A percentile compares a stretch with the other conserved stretches of the same genome.
These are phyloP conservation scores for Otolemur garnettii DNA, from an alignment of 2,113 vertebrate genomes.

Conservation along the genomic window DNA sequence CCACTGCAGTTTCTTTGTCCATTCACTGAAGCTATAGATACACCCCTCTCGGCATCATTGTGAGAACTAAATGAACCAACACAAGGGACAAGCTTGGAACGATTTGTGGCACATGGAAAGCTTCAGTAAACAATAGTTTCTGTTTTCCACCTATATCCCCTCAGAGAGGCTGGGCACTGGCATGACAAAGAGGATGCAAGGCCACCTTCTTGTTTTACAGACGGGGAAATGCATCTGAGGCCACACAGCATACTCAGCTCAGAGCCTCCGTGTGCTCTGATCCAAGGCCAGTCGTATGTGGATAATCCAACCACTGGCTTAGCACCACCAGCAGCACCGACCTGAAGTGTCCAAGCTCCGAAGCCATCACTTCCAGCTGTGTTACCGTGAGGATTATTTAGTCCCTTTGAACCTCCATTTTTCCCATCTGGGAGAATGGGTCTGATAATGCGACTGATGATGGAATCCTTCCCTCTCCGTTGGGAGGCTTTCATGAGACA, in stretches of 20 bases:
- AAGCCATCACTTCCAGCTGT: neutral
- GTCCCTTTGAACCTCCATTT: neutral
- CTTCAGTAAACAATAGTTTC: neutral
- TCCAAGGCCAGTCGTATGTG: neutral
- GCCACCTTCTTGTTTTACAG: neutral
- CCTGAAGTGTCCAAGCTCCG: neutral
- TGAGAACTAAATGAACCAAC: neutral
- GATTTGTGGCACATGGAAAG: neutral
- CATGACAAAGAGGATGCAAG: neutral
- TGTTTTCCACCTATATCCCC: neutral
- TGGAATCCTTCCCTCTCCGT: neutral
- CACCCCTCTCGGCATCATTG: neutral
- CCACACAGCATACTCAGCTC: rapidly evolving
- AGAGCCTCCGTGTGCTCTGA: neutral
- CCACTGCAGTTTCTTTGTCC: neutral
- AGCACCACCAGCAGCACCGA: neutral
- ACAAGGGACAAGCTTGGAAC: neutral
- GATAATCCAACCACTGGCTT: rapidly evolving
- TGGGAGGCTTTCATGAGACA: neutral
- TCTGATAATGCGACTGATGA: too few species aligned
- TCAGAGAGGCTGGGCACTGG: neutral
- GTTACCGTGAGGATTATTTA: neutral
- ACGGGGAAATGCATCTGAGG: neutral
- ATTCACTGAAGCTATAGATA: neutral
- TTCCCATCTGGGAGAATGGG: neutral